phyloP scores from a whole-genome alignment of 2,113 vertebrate genomes.

The Thamnaconus septentrionalis region DNA sequence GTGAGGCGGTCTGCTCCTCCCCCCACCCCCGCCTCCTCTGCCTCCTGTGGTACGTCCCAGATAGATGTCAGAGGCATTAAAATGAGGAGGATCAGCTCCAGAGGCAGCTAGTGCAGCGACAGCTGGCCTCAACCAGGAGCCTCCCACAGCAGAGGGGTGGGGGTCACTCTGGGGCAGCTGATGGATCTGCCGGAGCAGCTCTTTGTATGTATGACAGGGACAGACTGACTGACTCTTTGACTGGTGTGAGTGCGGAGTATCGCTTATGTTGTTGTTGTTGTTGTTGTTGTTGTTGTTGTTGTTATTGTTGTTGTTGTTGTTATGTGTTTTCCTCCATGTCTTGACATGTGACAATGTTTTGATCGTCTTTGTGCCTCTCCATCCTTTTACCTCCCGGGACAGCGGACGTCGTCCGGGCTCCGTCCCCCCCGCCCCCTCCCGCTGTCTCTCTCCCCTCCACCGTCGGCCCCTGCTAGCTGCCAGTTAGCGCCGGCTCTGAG shows the following conservation, averaged over 20 bases:
- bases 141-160: slow-evolving; percentile 61
- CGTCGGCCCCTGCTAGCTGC: slow-evolving; percentile 37
- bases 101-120: slow-evolving; percentile 71
- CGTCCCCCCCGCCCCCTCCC: slow-evolving; percentile 20
- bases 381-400: slow-evolving; percentile 45
- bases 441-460: slow-evolving; percentile 24
- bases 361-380: slow-evolving; percentile 22
- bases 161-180: slow-evolving; percentile 56
- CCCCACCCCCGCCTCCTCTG: slow-evolving; percentile 50
- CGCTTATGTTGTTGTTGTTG: no score
- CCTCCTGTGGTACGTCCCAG: slow-evolving; percentile 73
- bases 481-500: slow-evolving; percentile 40
- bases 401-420: slow-evolving; percentile 48
- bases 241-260: slow-evolving; percentile 26
- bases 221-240: slow-evolving; percentile 47
- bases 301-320: not conserved
- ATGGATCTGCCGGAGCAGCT: slow-evolving; percentile 71
- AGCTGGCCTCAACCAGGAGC: slow-evolving; percentile 77
- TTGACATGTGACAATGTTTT: slow-evolving; percentile 43
- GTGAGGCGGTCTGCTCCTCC: slow-evolving; percentile 39
- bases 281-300: no score
- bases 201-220: slow-evolving; percentile 74
- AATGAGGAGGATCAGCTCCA: slow-evolving; percentile 75
- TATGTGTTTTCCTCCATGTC: slow-evolving; percentile 23
- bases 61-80: slow-evolving; percentile 78